phyloP scores from a whole-genome alignment of 2,113 vertebrate species.

The Isurus oxyrinchus region DNA sequence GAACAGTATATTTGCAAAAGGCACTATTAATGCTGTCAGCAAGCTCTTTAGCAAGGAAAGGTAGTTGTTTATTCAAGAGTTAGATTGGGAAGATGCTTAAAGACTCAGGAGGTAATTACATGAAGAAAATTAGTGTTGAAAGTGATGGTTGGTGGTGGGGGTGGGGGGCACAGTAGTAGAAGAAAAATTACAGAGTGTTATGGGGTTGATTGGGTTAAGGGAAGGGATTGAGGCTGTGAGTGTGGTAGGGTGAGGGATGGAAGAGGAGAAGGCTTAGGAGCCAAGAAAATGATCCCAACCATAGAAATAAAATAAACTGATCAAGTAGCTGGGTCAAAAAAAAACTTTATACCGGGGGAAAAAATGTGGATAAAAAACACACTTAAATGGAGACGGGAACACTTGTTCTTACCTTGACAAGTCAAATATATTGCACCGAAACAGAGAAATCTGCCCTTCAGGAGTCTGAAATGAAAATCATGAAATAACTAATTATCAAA shows the following conservation, averaged over 20 bases:
- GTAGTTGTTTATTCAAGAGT: not conserved
- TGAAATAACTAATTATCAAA: not conserved
- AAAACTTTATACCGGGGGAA: not conserved
- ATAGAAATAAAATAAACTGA: not conserved
- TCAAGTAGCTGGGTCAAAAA: not conserved
- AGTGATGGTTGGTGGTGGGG: not conserved
- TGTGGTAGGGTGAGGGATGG: not conserved
- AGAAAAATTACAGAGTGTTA: not conserved
- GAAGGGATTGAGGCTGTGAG: not conserved
- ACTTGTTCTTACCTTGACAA: conserved; percentile 68
- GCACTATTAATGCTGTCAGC: not conserved
- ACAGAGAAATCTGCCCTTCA: conserved; percentile 72
- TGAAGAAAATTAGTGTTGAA: not conserved
- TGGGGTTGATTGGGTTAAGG: not conserved
- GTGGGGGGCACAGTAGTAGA: not conserved
- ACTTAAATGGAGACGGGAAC: not conserved
- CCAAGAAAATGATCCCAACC: not conserved
- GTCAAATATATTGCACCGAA: conserved; percentile 74
- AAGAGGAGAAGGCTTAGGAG: not conserved
- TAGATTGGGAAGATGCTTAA: not conserved
- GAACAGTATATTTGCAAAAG: not conserved
- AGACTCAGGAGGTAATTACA: not conserved
- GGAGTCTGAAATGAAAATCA: conserved; percentile 60
- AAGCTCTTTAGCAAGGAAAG: not conserved
- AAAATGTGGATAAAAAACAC: not conserved